A percentile compares a stretch with the other conserved stretches of the same genome.
Evolutionary conservation across 1,140 invertebrate species (phyloP).

Genomic region (Polypedilum vanderplanki): DNA sequence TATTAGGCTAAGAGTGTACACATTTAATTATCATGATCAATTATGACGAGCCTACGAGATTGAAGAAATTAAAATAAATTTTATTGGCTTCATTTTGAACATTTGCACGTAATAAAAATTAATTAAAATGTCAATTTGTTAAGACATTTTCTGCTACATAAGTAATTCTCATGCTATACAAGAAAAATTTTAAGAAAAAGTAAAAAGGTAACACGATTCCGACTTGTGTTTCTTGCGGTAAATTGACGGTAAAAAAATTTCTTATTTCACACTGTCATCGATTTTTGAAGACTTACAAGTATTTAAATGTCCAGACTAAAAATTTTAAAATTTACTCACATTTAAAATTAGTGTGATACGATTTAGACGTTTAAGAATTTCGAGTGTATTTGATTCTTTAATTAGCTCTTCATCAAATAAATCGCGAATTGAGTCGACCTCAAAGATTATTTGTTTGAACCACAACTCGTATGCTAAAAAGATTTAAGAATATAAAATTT

Average conservation of each 20-base stretch:
- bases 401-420: conserved; percentile 71
- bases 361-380: conserved; percentile 86
- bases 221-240: not conserved
- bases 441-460: conserved; percentile 99
- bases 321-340: conserved; percentile 51
- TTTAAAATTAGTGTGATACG: conserved; percentile 91
- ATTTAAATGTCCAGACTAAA: not conserved
- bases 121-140: too few species aligned
- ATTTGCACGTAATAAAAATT: too few species aligned
- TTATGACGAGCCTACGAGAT: too few species aligned
- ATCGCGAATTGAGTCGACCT: conserved; percentile 84
- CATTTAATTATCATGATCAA: too few species aligned
- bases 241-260: not conserved
- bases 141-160: too few species aligned
- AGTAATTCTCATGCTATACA: not conserved
- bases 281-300: not conserved
- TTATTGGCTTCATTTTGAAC: too few species aligned
- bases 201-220: not conserved
- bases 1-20: too few species aligned
- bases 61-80: too few species aligned
- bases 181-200: not conserved
- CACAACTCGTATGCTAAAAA: conserved; percentile 91
- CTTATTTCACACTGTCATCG: not conserved
- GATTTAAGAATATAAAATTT: conserved; percentile 31
- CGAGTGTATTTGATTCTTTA: conserved; percentile 86